phyloP scores from a whole-genome alignment of 2,797 vertebrate genomes.

The Leptatherina wallacei region DNA sequence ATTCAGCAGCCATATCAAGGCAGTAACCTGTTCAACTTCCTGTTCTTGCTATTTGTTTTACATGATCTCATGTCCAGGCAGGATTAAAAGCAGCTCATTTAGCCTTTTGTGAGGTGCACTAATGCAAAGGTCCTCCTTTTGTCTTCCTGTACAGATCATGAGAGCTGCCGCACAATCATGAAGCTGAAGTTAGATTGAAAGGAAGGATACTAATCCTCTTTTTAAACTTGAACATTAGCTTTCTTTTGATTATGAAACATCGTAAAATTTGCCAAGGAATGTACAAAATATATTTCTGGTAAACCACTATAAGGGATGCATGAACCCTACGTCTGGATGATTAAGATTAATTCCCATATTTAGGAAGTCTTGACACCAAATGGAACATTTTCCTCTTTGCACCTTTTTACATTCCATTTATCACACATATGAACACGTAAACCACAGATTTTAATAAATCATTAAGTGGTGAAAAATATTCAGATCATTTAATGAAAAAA shows the following conservation, averaged over 20 bases:
- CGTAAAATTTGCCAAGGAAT: too few species aligned
- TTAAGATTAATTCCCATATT: too few species aligned
- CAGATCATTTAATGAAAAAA: too few species aligned
- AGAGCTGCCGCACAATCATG: not conserved
- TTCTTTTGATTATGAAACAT: not conserved
- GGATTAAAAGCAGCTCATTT: slow-evolving; percentile 2
- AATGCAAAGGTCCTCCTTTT: slow-evolving; percentile 5
- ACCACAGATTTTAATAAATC: too few species aligned
- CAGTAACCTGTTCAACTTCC: slow-evolving; percentile 6
- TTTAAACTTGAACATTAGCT: not conserved
- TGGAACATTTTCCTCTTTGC: too few species aligned
- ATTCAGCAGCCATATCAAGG: not conserved
- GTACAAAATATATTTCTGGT: too few species aligned
- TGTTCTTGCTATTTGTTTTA: not conserved
- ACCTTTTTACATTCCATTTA: too few species aligned
- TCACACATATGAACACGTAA: too few species aligned
- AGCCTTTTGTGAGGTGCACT: not conserved
- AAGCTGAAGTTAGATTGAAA: not conserved
- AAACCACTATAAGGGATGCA: too few species aligned
- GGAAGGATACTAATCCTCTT: not conserved
- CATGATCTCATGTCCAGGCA: slow-evolving; percentile 10
- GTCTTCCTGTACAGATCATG: slow-evolving; percentile 15
- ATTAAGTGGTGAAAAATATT: too few species aligned
- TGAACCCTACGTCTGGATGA: too few species aligned
- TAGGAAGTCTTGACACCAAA: too few species aligned